phyloP scores from a whole-genome alignment of 2,797 vertebrate species.

The Enteromius argenteus region DNA sequence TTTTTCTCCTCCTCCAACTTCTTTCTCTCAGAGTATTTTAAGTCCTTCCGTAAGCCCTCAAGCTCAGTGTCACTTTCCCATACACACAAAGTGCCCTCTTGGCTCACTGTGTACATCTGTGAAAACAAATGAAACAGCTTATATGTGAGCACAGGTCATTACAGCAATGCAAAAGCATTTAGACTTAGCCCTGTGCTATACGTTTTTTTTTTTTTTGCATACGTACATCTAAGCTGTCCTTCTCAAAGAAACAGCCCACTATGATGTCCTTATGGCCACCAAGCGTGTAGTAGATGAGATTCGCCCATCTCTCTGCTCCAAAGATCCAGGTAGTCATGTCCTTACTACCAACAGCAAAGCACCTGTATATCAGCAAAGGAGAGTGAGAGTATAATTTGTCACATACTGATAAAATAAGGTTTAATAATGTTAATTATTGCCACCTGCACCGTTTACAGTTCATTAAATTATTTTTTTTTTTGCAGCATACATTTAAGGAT shows the following conservation, averaged over 20 bases:
- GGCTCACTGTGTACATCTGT: slow-evolving; percentile 93
- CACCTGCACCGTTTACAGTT: neutral
- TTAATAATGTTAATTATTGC: neutral
- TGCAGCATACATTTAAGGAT: neutral
- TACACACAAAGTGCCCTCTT: slow-evolving; percentile 88
- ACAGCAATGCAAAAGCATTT: neutral
- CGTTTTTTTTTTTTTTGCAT: neutral
- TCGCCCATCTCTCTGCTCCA: slow-evolving; percentile 93
- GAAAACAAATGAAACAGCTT: neutral
- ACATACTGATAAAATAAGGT: neutral
- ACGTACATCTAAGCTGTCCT: slow-evolving; percentile 91
- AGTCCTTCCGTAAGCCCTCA: slow-evolving; percentile 77
- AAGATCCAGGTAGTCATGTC: slow-evolving; percentile 98
- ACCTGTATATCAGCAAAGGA: slow-evolving; percentile 74
- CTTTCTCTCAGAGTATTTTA: slow-evolving; percentile 51
- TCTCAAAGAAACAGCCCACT: slow-evolving; percentile 93
- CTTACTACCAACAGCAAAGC: slow-evolving; percentile 94
- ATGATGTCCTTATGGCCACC: slow-evolving; percentile 94
- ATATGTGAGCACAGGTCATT: neutral
- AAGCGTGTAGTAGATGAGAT: slow-evolving; percentile 93
- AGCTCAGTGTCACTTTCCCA: slow-evolving; percentile 93
- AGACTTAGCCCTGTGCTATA: neutral
- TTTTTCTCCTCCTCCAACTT: slow-evolving; percentile 45
- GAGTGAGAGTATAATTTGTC: neutral
- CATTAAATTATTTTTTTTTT: neutral